Conservation (phyloP, 2,797 vertebrate species). For the Labroides dimidiatus region DNA sequence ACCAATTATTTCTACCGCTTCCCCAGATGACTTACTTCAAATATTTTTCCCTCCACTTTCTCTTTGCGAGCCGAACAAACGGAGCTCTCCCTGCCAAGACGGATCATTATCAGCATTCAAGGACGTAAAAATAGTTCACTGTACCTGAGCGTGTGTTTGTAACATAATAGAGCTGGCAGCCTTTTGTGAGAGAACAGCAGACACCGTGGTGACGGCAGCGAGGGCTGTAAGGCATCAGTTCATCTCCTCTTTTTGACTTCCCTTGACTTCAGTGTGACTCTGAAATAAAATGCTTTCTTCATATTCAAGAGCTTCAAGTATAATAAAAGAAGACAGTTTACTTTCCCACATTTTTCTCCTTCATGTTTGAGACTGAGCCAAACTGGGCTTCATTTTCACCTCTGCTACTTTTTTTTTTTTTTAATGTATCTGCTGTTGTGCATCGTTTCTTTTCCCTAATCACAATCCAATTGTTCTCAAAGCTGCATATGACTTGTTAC, state of each 20-base stretch:
- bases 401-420: neutral
- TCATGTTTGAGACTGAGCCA: slow-evolving; percentile 1
- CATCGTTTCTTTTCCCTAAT: slow-evolving; percentile 7
- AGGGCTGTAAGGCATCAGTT: slow-evolving; percentile 24
- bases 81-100: slow-evolving; percentile 36
- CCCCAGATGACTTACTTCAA: slow-evolving; percentile 62
- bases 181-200: slow-evolving; percentile 20
- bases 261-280: slow-evolving; percentile 41
- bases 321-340: neutral
- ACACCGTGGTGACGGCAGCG: slow-evolving; percentile 7
- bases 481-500: neutral
- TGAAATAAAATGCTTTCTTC: slow-evolving; percentile 18
- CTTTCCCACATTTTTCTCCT: neutral
- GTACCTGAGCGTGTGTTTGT: slow-evolving; percentile 15
- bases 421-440: neutral
- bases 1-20: slow-evolving; percentile 74
- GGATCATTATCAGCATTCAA: slow-evolving; percentile 57
- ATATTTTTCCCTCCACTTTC: slow-evolving; percentile 7
- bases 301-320: neutral
- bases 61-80: slow-evolving; percentile 51
- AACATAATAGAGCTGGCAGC: neutral
- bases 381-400: slow-evolving; percentile 20
- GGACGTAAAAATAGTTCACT: slow-evolving; percentile 14
- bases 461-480: slow-evolving; percentile 1
- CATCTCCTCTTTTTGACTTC: slow-evolving; percentile 35